Evolutionary conservation across 2,113 vertebrate genomes (phyloP), one percentile per base, ranked within the genome.

Genomic region (Salvelinus namaycush): DNA sequence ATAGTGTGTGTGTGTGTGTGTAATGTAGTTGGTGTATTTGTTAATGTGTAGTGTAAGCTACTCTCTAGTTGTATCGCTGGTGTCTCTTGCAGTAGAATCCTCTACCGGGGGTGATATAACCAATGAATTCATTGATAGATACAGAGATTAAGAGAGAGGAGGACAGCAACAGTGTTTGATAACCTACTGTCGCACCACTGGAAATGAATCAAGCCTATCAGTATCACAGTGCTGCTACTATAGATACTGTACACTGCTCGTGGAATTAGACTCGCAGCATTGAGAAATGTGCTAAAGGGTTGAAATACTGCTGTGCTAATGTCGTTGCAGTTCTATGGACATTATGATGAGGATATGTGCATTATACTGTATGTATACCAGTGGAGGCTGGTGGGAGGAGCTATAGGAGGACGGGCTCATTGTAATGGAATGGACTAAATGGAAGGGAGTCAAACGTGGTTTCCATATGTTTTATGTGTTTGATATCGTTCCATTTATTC

Each of bases 91-190:
- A 34, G 76, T n/a, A 62, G 59, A 62, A 11, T 26, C 8, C 49
- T 60, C 72, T 8, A 39, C 67, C 54, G 67, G 48, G 59, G 60
- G 26, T 51, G 65, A 26, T 75, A 51, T 13, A 73, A 64, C 76
- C 67, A 73, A 68, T 72, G 18, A 22, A 72, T 78, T 39, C 51
- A 78, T 54, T 70, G 34, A 70, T 64, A 66, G 68, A 54, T 44
- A 44, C 39, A 12, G 31, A 54, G 27, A 39, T 7, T 54, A 14
- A 54, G 13, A 18, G 51, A 54, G 16, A 54, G 51, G 51, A 54
- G 13, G 16, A 16, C 39, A 69, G 31, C n/a, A 26, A 13, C 34
- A 39, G 16, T 14, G 39, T 22, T 18, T 18, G 29, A 48, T 44
- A 71, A 64, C 57, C 74, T 31, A 51, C 62, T 62, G 64, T 65